Conservation (phyloP, 2,888 invertebrate species). For the Falcaria lacertinaria region DNA sequence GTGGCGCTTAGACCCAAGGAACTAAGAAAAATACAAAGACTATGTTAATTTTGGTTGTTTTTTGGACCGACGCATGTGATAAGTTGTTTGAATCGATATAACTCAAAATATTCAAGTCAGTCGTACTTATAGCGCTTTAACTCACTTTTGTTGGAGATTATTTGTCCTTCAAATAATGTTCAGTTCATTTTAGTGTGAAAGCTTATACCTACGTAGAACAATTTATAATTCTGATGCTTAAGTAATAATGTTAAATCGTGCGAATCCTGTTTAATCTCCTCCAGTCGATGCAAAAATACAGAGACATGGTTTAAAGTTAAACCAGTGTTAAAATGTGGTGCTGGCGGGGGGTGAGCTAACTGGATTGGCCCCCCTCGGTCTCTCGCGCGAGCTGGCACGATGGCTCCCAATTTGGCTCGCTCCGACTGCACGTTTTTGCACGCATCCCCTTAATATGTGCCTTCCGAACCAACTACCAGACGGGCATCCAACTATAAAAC, state of each 20-base stretch:
- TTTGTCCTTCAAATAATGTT: no score
- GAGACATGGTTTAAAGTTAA: conserved; percentile 31
- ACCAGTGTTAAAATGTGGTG: conserved; percentile 32
- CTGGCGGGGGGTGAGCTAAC: conserved; percentile 38
- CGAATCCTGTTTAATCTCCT: conserved; percentile 17
- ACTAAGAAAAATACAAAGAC: no score
- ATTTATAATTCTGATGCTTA: not conserved
- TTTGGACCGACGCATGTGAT: no score
- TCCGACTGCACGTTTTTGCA: conserved; percentile 53
- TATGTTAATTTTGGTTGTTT: no score
- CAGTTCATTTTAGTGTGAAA: conserved; percentile 23
- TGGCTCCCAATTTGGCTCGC: conserved; percentile 53
- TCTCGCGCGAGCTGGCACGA: conserved; percentile 51
- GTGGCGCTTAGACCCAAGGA: conserved; percentile 21
- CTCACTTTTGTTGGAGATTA: no score
- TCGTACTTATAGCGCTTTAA: no score
- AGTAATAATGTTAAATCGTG: not conserved
- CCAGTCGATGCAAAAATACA: conserved; percentile 13
- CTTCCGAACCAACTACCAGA: conserved; percentile 18
- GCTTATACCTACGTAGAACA: conserved; percentile 8
- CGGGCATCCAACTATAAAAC: conserved; percentile 31
- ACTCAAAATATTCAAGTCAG: no score
- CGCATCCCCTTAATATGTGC: conserved; percentile 47
- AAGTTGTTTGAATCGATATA: no score
- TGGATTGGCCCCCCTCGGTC: conserved; percentile 44